Evolutionary conservation across 1,140 invertebrate species (phyloP), one percentile per base, ranked within the genome.

Genomic region (Trichomalopsis sarcophagae): DNA sequence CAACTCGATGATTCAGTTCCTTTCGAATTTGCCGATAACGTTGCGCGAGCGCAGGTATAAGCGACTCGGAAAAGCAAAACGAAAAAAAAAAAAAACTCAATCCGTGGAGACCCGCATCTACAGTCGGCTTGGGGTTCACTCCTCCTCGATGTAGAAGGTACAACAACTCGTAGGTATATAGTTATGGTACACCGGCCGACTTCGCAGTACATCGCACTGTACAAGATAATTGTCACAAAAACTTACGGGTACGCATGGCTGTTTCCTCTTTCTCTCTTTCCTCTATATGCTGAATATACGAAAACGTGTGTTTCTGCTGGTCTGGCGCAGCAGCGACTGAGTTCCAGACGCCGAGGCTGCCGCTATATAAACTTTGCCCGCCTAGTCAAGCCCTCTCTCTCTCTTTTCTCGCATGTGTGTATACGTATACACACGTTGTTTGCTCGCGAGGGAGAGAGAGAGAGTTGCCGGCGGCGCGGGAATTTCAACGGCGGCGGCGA

Each of bases 191-290:
- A 47, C 74, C 74, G 74, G 74, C 74, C 74, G 74, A 44, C 40
- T 47, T 21, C 21, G 33, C 33, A 6, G 33, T 6, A 36, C 7
- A 23, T 14, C 7, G 27, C 17, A 77, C 40, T 11, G 7, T 44
- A 44, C 10, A 13, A 77, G 44, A n/a, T 30, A 62, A 36, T 75
- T 36, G 2, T 3, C 33, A 21, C 17, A 44, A 75, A 77, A 66
- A 79, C 77, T 79, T 79, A 79, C 77, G 21, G 77, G 77, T n/a
- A 30, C 55, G 77, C 77, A 79, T 79, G 77, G 5, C 7, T 62
- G 2, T 62, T 50, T 17, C 14, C 13, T 50, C 13, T 50, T 14
- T 50, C 47, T 50, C 5, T 50, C 47, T 50, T 17, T 17, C 14
- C 47, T 50, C 47, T 62, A 1, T 27, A 27, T 62, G 27, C 76